Percentiles rank a stretch among this genome's conserved stretches.
Evolutionary conservation across 2,113 vertebrate genomes (phyloP).

Genomic region (Callopanchax toddi): DNA sequence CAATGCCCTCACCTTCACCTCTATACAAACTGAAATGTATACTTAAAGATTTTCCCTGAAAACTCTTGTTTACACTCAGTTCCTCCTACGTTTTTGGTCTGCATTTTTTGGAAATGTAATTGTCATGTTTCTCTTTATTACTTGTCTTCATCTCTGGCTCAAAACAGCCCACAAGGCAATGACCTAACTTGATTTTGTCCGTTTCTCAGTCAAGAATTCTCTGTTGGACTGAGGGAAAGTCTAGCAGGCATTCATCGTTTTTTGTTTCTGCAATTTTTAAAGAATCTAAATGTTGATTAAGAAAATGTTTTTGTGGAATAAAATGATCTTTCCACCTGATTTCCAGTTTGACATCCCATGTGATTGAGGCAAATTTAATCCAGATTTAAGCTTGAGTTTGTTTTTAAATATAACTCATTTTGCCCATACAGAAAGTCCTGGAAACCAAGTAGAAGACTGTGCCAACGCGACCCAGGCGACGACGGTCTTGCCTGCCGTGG

Average conservation of each 20-base stretch:
- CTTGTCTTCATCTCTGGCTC: slow-evolving; percentile 57
- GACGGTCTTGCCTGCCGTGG: slow-evolving; percentile 19
- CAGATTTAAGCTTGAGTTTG: too few relatives aligned
- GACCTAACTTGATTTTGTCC: slow-evolving; percentile 47
- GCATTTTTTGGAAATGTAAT: slow-evolving; percentile 59
- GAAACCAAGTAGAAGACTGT: slow-evolving; percentile 82
- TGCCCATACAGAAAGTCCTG: slow-evolving; percentile 78
- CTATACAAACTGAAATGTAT: slow-evolving; percentile 7
- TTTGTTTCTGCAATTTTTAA: too few relatives aligned
- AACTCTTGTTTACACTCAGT: slow-evolving; percentile 38
- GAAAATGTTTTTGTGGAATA: not conserved
- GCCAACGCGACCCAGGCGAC: slow-evolving; percentile 59
- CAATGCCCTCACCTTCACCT: slow-evolving; percentile 13
- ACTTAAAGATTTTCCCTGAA: slow-evolving; percentile 20
- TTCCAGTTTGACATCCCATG: not conserved
- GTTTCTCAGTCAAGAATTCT: slow-evolving; percentile 27
- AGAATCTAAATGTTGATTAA: not conserved
- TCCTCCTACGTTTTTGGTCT: slow-evolving; percentile 43
- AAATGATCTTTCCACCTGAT: not conserved
- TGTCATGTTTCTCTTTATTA: slow-evolving; percentile 69
- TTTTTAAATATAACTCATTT: slow-evolving; percentile 1
- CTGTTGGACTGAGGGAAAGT: slow-evolving; percentile 15
- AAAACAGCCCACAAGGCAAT: slow-evolving; percentile 64
- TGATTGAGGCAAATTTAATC: not conserved
- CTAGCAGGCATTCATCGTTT: slow-evolving; percentile 4